A percentile compares a stretch with the other conserved stretches of the same genome.
Conservation (phyloP, 2,113 vertebrate species). For the Leucoraja erinaceus region DNA sequence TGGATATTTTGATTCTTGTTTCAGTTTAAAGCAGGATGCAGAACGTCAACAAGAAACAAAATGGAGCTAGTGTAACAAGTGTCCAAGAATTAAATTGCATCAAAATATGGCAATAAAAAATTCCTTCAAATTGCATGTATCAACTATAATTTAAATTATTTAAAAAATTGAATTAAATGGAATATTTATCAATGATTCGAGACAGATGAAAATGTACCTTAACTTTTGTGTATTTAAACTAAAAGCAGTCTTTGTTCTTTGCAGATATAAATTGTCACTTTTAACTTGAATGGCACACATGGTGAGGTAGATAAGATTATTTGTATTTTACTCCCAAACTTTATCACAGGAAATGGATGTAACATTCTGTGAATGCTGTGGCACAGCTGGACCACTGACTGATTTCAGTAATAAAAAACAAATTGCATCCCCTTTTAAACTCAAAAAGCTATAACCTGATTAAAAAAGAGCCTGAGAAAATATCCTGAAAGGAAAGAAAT, state of each 20-base stretch:
- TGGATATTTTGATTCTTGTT: neutral
- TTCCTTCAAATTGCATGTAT: neutral
- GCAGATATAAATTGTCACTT: neutral
- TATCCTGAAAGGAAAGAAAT: too few species aligned
- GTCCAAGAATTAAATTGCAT: neutral
- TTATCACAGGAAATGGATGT: neutral
- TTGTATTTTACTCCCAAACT: neutral
- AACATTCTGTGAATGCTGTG: neutral
- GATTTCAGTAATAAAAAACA: neutral
- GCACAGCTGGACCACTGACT: neutral
- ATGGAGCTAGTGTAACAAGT: neutral
- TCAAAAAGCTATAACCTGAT: too few species aligned
- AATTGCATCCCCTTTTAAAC: too few species aligned
- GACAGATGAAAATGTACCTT: neutral
- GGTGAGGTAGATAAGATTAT: neutral
- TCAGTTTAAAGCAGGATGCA: neutral
- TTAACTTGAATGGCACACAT: neutral
- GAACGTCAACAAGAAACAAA: neutral
- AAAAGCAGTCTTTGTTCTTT: neutral
- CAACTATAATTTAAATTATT: neutral
- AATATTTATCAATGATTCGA: neutral
- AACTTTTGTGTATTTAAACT: neutral
- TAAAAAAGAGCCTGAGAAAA: too few species aligned
- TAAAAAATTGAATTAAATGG: neutral
- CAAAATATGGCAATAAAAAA: neutral